A percentile compares a stretch with the other conserved stretches of the same genome.
Conservation (phyloP, 2,113 vertebrate species). For the Prionailurus bengalensis region DNA sequence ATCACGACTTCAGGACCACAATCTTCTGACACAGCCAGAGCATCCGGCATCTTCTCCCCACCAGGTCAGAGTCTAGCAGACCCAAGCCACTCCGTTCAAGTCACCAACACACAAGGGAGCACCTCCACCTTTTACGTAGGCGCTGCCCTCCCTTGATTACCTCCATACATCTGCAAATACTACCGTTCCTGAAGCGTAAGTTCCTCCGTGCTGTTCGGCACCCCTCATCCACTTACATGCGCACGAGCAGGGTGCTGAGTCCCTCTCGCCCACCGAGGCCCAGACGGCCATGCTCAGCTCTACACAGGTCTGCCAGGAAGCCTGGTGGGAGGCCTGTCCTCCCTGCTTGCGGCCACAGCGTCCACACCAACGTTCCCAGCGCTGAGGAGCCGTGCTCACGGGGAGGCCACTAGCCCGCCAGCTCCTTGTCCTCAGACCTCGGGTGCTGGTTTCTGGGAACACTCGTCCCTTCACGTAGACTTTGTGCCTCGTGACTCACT, state of each 20-base stretch:
- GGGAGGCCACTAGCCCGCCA: neutral
- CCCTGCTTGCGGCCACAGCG: neutral
- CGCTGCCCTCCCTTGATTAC: neutral
- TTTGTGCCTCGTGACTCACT: neutral
- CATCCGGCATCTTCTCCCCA: no score
- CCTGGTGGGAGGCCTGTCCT: neutral
- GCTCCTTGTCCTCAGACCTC: neutral
- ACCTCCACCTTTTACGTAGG: neutral
- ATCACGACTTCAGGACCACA: neutral
- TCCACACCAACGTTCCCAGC: neutral
- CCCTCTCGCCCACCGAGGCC: neutral
- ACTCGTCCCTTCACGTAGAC: neutral
- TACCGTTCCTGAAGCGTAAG: neutral
- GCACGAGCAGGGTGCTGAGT: neutral
- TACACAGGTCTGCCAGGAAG: neutral
- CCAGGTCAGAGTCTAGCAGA: neutral
- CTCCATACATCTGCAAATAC: neutral
- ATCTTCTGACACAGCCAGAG: neutral
- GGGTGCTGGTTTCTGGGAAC: neutral
- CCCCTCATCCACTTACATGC: neutral
- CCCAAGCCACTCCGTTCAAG: neutral
- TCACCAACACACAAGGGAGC: neutral
- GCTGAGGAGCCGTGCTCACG: neutral
- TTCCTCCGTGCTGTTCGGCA: rapidly evolving
- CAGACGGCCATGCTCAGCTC: neutral